These are phyloP conservation scores for Myoxocephalus aenaeus DNA, from an alignment of 2,797 vertebrate species.

Conservation along the genomic window DNA sequence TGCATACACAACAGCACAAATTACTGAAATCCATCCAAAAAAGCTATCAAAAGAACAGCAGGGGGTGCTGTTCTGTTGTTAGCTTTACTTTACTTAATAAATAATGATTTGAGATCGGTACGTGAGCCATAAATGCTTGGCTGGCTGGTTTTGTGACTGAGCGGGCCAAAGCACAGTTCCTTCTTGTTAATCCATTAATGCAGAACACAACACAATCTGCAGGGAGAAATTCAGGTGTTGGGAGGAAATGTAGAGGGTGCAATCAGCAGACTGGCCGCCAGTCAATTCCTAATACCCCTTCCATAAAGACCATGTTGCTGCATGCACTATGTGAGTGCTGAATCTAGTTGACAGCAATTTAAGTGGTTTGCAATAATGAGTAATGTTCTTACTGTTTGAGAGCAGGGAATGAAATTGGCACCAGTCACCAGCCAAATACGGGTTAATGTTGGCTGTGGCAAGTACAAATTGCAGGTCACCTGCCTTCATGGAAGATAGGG, in stretches of 20 bases:
- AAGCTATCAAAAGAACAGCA: too few species aligned
- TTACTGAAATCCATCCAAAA: slow-evolving; percentile 46
- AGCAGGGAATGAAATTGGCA: neutral
- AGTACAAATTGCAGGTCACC: neutral
- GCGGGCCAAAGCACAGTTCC: slow-evolving; percentile 63
- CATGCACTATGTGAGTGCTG: neutral
- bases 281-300: slow-evolving; percentile 1
- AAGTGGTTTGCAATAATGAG: neutral
- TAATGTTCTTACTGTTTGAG: neutral
- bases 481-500: neutral
- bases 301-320: slow-evolving; percentile 3
- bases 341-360: neutral
- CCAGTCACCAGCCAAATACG: neutral
- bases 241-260: slow-evolving; percentile 45
- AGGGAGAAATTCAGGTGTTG: slow-evolving; percentile 64
- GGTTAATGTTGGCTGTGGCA: neutral
- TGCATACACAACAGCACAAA: slow-evolving; percentile 5
- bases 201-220: slow-evolving; percentile 60
- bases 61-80: slow-evolving; percentile 54
- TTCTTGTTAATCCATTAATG: slow-evolving; percentile 74
- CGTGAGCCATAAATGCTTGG: slow-evolving; percentile 52
- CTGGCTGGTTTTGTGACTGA: slow-evolving; percentile 52
- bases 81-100: slow-evolving; percentile 66
- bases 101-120: slow-evolving; percentile 60
- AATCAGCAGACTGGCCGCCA: slow-evolving; percentile 25